Conservation (phyloP, 1,140 invertebrate species). For the Drosophila watanabei region DNA sequence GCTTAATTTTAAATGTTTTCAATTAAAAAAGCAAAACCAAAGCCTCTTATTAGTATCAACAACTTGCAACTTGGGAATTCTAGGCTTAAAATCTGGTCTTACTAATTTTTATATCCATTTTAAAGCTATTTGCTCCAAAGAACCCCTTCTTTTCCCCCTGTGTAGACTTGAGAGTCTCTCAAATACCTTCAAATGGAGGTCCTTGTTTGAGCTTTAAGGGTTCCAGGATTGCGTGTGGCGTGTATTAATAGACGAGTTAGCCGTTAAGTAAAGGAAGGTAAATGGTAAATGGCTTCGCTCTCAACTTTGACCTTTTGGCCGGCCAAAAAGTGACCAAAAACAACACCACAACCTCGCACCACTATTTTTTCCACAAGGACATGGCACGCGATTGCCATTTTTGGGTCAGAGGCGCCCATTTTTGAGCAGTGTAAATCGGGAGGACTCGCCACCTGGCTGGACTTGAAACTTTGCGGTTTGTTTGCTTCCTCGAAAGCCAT, state of each 20-base stretch:
- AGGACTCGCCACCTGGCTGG: constrained; percentile 7
- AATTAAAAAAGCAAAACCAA: background rate
- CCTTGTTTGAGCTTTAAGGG: background rate
- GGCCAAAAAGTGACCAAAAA: constrained; percentile 18
- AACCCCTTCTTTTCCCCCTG: background rate
- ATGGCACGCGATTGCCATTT: constrained; percentile 40
- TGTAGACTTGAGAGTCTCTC: constrained; percentile 1
- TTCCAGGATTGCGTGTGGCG: constrained; percentile 23
- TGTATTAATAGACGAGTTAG: constrained; percentile 52
- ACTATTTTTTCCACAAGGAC: constrained; percentile 1
- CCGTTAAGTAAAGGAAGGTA: constrained; percentile 25
- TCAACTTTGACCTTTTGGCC: constrained; percentile 57
- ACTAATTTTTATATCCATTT: too few species aligned
- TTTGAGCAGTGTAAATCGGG: constrained; percentile 11
- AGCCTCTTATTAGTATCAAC: background rate
- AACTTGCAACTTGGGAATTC: background rate
- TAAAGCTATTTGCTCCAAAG: background rate
- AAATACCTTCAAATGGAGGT: constrained; percentile 30
- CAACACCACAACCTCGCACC: background rate
- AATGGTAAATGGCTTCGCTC: constrained; percentile 32
- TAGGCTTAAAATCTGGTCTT: background rate
- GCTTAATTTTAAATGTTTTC: background rate
- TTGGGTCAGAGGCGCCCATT: constrained; percentile 17
- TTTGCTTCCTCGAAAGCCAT: constrained; percentile 49
- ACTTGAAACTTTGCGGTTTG: background rate